Percentiles rank a stretch among this genome's conserved stretches.
phyloP scores from a whole-genome alignment of 2,797 vertebrate species.

The Spheniscus humboldti region DNA sequence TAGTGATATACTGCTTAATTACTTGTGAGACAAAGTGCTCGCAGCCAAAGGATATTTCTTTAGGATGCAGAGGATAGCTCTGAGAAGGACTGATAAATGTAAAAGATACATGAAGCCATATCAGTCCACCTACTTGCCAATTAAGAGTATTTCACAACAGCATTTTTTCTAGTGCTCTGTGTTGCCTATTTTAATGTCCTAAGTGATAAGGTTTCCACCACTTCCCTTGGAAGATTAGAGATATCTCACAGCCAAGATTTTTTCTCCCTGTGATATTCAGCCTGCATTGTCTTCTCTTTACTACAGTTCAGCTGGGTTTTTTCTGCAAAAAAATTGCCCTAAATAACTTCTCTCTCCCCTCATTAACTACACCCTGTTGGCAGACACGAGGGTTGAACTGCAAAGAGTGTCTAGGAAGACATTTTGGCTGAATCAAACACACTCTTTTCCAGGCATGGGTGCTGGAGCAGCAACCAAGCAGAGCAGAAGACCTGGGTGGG shows the following conservation, averaged over 20 bases:
- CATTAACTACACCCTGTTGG: neutral
- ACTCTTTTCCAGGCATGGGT: neutral
- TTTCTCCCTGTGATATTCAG: neutral
- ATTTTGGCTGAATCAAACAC: neutral
- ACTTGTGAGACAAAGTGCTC: conserved; percentile 20
- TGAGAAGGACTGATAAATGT: conserved; percentile 8
- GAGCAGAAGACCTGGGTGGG: neutral
- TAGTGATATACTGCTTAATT: conserved; percentile 42
- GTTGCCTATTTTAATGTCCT: neutral
- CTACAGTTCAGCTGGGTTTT: neutral
- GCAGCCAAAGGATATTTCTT: conserved; percentile 29
- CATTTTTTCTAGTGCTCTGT: neutral
- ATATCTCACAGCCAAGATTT: neutral
- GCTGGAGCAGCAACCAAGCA: neutral
- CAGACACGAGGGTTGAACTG: neutral
- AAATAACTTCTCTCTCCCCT: neutral
- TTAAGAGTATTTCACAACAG: neutral
- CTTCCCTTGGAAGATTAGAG: conserved; percentile 1
- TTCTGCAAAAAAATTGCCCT: neutral
- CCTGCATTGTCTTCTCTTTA: neutral
- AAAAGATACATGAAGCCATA: neutral
- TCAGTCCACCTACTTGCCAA: neutral
- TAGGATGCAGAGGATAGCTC: conserved; percentile 7
- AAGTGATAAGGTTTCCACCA: neutral
- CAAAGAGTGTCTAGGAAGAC: neutral